Conservation (phyloP, 2,113 vertebrate species). For the Ceuthmochares aereus region DNA sequence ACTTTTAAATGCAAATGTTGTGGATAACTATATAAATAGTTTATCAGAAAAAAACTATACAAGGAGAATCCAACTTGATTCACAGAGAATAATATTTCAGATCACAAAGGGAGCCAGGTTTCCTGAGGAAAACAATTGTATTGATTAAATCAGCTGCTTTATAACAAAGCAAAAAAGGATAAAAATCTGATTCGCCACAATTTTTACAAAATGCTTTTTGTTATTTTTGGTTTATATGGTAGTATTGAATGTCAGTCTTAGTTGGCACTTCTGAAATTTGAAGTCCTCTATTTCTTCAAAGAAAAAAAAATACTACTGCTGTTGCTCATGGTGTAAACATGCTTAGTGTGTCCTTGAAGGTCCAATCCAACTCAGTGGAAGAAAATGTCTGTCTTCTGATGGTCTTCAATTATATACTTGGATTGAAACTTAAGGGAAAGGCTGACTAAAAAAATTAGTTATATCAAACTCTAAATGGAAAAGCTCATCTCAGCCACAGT, state of each 20-base stretch:
- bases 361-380: neutral
- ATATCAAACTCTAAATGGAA: neutral
- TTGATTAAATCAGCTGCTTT: neutral
- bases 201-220: neutral
- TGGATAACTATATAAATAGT: neutral
- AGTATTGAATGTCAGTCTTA: neutral
- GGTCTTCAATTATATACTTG: neutral
- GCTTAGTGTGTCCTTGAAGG: neutral
- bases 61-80: neutral
- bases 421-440: constrained; percentile 4
- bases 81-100: neutral
- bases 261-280: neutral
- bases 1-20: neutral
- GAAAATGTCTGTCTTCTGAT: constrained; percentile 3
- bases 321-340: neutral
- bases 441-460: constrained; percentile 40
- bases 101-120: neutral
- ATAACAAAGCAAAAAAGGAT: neutral
- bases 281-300: neutral
- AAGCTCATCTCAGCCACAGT: neutral
- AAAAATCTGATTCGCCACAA: neutral
- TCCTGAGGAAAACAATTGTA: neutral
- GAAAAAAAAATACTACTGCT: neutral
- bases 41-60: neutral
- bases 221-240: neutral